These are phyloP conservation scores for Pan paniscus DNA, from an alignment of 2,113 vertebrate genomes.

Conservation along the genomic window DNA sequence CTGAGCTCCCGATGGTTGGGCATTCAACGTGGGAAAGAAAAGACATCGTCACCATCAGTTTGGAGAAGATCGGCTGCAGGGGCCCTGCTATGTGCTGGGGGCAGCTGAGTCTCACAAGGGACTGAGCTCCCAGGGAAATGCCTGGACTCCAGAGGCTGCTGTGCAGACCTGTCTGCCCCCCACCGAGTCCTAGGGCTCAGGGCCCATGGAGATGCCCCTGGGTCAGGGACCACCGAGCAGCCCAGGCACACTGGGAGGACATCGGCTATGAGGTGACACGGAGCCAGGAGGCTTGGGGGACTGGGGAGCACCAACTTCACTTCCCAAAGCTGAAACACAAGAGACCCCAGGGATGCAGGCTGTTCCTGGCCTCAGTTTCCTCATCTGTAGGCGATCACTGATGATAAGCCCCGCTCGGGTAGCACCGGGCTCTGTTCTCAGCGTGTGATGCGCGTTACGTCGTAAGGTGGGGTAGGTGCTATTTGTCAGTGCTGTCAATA, in stretches of 20 bases:
- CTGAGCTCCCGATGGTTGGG: not conserved
- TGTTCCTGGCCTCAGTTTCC: not conserved
- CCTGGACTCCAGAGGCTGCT: rapidly evolving
- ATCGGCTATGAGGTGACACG: not conserved
- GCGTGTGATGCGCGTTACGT: rapidly evolving
- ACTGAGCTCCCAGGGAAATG: rapidly evolving
- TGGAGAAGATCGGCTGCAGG: rapidly evolving
- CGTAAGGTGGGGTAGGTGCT: rapidly evolving
- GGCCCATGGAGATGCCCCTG: not conserved
- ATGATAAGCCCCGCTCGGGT: rapidly evolving
- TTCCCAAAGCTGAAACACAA: not conserved
- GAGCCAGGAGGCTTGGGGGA: not conserved
- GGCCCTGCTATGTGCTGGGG: not conserved
- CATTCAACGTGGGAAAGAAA: not conserved
- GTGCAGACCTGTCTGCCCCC: not conserved
- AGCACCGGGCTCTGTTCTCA: not conserved
- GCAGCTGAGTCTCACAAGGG: not conserved
- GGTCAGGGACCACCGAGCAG: too few relatives aligned
- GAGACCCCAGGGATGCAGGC: not conserved
- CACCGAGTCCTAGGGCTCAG: not conserved
- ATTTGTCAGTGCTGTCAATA: not conserved
- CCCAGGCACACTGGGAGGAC: rapidly evolving
- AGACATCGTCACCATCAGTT: rapidly evolving
- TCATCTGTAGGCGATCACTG: not conserved
- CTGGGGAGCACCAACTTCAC: too few relatives aligned